Evolutionary conservation across 1,140 invertebrate genomes (phyloP).

Genomic region (Littorina saxatilis): DNA sequence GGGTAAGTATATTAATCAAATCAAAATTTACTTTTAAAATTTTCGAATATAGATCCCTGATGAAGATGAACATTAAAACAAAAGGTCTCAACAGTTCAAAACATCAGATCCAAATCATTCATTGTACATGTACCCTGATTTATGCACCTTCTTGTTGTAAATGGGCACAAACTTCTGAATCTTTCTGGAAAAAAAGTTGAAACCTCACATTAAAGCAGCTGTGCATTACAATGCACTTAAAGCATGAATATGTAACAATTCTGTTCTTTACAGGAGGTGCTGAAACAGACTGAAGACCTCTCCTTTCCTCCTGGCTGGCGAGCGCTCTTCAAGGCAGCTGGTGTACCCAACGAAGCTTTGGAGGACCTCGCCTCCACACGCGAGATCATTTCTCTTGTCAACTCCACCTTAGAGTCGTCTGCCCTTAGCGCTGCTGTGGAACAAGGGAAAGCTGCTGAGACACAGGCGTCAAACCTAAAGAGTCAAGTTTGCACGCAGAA

Average conservation of each 20-base stretch:
- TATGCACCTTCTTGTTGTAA: too few relatives aligned
- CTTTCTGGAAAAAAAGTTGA: too few relatives aligned
- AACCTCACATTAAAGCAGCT: too few relatives aligned
- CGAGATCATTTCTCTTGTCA: conserved; percentile 58
- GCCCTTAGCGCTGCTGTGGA: conserved; percentile 36
- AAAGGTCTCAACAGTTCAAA: too few relatives aligned
- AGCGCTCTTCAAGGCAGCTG: conserved; percentile 59
- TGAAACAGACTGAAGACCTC: conserved; percentile 55
- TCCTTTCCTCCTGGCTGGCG: conserved; percentile 63
- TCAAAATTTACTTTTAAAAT: too few relatives aligned
- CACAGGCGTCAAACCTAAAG: background rate
- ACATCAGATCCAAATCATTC: too few relatives aligned
- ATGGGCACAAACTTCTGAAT: too few relatives aligned
- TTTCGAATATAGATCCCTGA: too few relatives aligned
- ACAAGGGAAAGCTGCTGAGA: background rate
- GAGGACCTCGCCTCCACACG: conserved; percentile 60
- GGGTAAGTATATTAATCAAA: too few relatives aligned
- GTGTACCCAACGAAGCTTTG: conserved; percentile 55
- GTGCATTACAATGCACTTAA: too few relatives aligned
- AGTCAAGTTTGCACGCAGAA: background rate
- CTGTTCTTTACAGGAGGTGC: conserved; percentile 54
- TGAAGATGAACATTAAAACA: too few relatives aligned
- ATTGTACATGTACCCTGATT: too few relatives aligned
- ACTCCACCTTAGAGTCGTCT: conserved; percentile 54
- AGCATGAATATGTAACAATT: conserved; percentile 56